phyloP scores from a whole-genome alignment of 2,113 vertebrate species.

The Pionites leucogaster region DNA sequence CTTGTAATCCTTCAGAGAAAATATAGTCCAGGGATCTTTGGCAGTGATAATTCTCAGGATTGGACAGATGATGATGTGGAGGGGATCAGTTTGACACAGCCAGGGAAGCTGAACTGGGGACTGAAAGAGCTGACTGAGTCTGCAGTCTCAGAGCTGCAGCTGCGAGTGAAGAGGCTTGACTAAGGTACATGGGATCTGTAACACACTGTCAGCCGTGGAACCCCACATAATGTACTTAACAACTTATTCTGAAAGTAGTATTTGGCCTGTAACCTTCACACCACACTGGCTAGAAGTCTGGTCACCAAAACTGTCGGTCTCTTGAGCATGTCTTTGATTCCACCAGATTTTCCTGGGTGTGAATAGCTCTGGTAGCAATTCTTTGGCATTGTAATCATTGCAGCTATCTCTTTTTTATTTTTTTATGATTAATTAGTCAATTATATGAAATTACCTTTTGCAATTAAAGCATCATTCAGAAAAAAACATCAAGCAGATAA shows the following conservation, averaged over 20 bases:
- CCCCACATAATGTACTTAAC: not conserved
- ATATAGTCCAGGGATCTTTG: not conserved
- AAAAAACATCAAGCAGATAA: slow-evolving; percentile 26
- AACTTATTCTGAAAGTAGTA: not conserved
- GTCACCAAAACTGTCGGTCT: not conserved
- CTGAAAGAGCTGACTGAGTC: not conserved
- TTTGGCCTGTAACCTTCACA: not conserved
- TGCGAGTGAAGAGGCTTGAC: not conserved
- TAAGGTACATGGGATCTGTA: not conserved
- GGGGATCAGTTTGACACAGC: not conserved
- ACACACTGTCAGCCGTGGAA: not conserved
- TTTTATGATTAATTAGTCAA: slow-evolving; percentile 57
- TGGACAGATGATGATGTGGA: not conserved
- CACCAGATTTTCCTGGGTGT: not conserved
- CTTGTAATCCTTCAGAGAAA: not conserved
- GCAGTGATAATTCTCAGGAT: not conserved
- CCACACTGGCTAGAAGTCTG: not conserved
- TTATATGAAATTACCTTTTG: slow-evolving; percentile 56
- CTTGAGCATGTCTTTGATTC: not conserved
- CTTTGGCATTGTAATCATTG: not conserved
- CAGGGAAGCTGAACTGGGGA: not conserved
- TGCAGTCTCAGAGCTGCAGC: not conserved
- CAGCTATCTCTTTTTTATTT: slow-evolving; percentile 12
- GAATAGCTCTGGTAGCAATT: not conserved
- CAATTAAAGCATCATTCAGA: slow-evolving; percentile 58